A percentile compares a stretch with the other conserved stretches of the same genome.
phyloP scores from a whole-genome alignment of 2,113 vertebrate genomes.

The Conger conger region DNA sequence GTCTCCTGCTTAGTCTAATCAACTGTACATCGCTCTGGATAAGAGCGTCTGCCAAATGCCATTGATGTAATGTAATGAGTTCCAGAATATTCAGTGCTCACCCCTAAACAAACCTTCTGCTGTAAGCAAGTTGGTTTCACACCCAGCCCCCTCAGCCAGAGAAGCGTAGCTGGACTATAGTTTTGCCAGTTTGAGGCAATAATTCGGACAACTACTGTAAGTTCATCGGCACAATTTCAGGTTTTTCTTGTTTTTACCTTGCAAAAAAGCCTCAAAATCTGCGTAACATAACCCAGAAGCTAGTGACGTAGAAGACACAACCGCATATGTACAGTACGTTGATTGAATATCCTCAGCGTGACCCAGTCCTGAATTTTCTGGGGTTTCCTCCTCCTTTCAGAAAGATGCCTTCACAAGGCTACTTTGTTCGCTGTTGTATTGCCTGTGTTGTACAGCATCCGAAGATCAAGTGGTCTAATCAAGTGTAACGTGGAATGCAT shows the following conservation, averaged over 20 bases:
- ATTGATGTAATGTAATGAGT: no score
- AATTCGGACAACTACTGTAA: background rate
- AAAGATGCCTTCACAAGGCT: background rate
- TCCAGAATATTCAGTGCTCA: background rate
- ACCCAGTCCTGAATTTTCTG: background rate
- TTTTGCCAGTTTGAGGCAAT: no score
- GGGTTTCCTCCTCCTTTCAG: background rate
- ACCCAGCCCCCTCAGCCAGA: no score
- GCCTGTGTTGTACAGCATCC: background rate
- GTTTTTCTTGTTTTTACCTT: background rate
- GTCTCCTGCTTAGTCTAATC: no score
- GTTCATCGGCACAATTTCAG: no score
- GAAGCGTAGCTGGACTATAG: no score
- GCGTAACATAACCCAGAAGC: background rate
- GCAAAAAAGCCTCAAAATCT: background rate
- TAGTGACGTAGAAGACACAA: background rate
- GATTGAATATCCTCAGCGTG: background rate
- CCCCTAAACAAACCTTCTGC: background rate
- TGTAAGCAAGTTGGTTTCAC: background rate
- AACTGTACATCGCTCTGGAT: no score
- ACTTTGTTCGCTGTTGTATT: background rate
- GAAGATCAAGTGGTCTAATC: background rate
- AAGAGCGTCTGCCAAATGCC: no score
- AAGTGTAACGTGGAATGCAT: background rate
- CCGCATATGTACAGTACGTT: background rate